A percentile compares a stretch with the other conserved stretches of the same genome.
These are phyloP conservation scores for Gnatocerus cornutus DNA, from an alignment of 2,888 invertebrate genomes.

Conservation along the genomic window DNA sequence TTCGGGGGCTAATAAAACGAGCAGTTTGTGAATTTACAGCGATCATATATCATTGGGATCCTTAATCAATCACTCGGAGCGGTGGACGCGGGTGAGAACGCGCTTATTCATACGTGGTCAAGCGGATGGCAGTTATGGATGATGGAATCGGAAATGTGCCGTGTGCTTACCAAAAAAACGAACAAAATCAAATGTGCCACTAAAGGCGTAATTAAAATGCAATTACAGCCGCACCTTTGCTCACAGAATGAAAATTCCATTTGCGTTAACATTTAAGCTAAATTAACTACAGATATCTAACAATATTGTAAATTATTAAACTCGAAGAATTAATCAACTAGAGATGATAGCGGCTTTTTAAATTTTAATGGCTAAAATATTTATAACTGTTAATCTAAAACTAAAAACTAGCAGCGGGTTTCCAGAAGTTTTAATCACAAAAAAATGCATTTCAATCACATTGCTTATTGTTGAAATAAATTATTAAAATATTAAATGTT, in stretches of 20 bases:
- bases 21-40: constrained; percentile 62
- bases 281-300: neutral
- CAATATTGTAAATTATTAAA: too few relatives aligned
- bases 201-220: constrained; percentile 58
- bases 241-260: neutral
- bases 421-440: too few relatives aligned
- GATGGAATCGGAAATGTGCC: constrained; percentile 53
- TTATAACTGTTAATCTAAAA: too few relatives aligned
- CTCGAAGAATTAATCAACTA: too few relatives aligned
- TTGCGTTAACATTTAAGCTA: neutral
- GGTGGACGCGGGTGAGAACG: constrained; percentile 53
- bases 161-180: constrained; percentile 31
- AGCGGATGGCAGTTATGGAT: constrained; percentile 66
- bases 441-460: too few relatives aligned
- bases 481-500: too few relatives aligned
- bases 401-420: too few relatives aligned
- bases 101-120: constrained; percentile 66
- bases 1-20: constrained; percentile 63
- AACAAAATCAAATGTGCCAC: constrained; percentile 48
- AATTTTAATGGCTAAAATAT: too few relatives aligned
- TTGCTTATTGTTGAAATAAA: too few relatives aligned
- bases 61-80: constrained; percentile 63
- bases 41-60: constrained; percentile 61
- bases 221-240: constrained; percentile 48
- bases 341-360: too few relatives aligned